phyloP scores from a whole-genome alignment of 1,140 invertebrate species.

The Elysia chlorotica region DNA sequence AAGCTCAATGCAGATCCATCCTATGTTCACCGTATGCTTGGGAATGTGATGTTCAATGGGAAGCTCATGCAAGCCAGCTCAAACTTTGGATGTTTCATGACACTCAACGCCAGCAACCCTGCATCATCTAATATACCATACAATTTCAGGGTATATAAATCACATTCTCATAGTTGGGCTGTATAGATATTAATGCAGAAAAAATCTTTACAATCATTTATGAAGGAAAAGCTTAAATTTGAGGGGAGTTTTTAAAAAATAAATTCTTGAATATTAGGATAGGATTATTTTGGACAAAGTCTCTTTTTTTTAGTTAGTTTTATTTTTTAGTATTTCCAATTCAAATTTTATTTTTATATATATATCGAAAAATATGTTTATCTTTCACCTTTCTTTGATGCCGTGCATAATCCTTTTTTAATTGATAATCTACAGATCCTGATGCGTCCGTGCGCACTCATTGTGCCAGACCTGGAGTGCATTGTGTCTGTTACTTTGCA shows the following conservation, averaged over 20 bases:
- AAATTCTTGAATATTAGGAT: too few species aligned
- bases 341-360: neutral
- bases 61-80: constrained; percentile 54
- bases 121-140: constrained; percentile 46
- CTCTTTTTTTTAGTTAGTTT: neutral
- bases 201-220: too few species aligned
- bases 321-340: neutral
- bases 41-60: constrained; percentile 59
- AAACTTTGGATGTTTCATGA: constrained; percentile 61
- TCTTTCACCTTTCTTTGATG: too few species aligned
- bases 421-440: constrained; percentile 42
- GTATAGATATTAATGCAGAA: too few species aligned
- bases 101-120: constrained; percentile 42
- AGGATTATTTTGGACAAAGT: neutral
- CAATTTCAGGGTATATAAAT: constrained; percentile 55
- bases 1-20: constrained; percentile 43
- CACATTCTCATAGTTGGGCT: too few species aligned
- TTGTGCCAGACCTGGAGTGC: constrained; percentile 48
- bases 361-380: too few species aligned
- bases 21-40: constrained; percentile 48
- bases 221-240: too few species aligned
- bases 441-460: constrained; percentile 57
- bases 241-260: too few species aligned
- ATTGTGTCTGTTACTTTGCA: constrained; percentile 47
- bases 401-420: too few species aligned